These are phyloP conservation scores for Abscondita cerata DNA, from an alignment of 2,888 invertebrate genomes.

Conservation along the genomic window DNA sequence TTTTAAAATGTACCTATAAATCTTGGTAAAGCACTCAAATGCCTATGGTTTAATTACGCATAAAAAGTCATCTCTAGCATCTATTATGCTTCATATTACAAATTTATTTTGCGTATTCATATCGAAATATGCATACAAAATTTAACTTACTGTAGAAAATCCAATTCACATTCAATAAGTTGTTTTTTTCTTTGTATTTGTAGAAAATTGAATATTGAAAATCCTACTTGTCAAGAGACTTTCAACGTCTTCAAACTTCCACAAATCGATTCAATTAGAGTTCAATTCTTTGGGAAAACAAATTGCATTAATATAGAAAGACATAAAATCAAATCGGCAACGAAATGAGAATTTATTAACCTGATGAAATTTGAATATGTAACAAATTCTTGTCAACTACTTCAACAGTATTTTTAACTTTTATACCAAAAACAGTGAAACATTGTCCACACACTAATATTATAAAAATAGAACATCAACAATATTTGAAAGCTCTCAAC, in stretches of 20 bases:
- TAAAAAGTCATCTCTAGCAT: background rate
- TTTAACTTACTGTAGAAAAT: constrained; percentile 1
- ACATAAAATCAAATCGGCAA: background rate
- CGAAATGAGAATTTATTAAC: too few relatives aligned
- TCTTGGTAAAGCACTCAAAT: constrained; percentile 20
- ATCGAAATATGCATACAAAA: background rate
- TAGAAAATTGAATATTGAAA: constrained; percentile 13
- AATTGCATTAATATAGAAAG: constrained; percentile 7
- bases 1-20: constrained; percentile 17
- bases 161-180: constrained; percentile 1
- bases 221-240: constrained; percentile 4
- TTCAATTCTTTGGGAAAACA: background rate
- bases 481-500: too few relatives aligned
- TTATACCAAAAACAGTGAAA: too few relatives aligned
- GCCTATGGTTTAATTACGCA: constrained; percentile 16
- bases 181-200: background rate
- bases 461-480: too few relatives aligned
- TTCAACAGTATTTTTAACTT: too few relatives aligned
- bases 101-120: too few relatives aligned
- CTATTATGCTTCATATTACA: too few relatives aligned
- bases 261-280: constrained; percentile 14
- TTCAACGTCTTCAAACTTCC: constrained; percentile 10
- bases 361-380: too few relatives aligned
- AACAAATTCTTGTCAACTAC: too few relatives aligned
- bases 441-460: too few relatives aligned